These are phyloP conservation scores for Lepidotrigona ventralis DNA, from an alignment of 1,140 invertebrate genomes.

Conservation along the genomic window DNA sequence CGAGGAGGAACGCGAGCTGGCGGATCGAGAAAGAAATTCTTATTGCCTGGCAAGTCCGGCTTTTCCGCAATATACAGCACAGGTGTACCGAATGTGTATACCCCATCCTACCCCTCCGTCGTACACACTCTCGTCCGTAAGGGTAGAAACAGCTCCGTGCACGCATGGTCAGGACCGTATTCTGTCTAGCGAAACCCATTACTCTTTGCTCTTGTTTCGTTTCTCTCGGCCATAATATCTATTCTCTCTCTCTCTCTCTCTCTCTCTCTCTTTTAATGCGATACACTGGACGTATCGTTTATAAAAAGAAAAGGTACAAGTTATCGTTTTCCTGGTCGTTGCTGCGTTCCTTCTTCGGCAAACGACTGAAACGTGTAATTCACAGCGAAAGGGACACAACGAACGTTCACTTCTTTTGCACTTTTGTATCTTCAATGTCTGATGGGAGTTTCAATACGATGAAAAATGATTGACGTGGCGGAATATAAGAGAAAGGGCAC, in stretches of 20 bases:
- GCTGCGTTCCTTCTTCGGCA: background rate
- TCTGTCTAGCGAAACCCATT: slow-evolving; percentile 50
- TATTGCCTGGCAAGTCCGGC: slow-evolving; percentile 77
- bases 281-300: slow-evolving; percentile 36
- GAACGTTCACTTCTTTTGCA: background rate
- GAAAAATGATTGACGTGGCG: slow-evolving; percentile 14
- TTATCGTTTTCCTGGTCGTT: slow-evolving; percentile 21
- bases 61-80: slow-evolving; percentile 79
- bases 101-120: slow-evolving; percentile 39
- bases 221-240: slow-evolving; percentile 37
- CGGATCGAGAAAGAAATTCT: slow-evolving; percentile 76
- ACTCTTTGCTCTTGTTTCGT: slow-evolving; percentile 34
- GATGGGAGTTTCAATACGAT: background rate
- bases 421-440: background rate
- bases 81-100: slow-evolving; percentile 77
- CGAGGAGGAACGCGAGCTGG: slow-evolving; percentile 48
- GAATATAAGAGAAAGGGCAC: background rate
- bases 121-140: slow-evolving; percentile 50
- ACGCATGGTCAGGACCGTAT: slow-evolving; percentile 66
- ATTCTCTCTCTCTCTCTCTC: background rate
- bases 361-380: background rate
- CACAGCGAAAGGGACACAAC: background rate
- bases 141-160: slow-evolving; percentile 58
- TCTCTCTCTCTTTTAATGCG: slow-evolving; percentile 2
- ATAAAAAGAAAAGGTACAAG: background rate